These are phyloP conservation scores for Laticauda colubrina DNA, from an alignment of 2,113 vertebrate species.

Conservation along the genomic window DNA sequence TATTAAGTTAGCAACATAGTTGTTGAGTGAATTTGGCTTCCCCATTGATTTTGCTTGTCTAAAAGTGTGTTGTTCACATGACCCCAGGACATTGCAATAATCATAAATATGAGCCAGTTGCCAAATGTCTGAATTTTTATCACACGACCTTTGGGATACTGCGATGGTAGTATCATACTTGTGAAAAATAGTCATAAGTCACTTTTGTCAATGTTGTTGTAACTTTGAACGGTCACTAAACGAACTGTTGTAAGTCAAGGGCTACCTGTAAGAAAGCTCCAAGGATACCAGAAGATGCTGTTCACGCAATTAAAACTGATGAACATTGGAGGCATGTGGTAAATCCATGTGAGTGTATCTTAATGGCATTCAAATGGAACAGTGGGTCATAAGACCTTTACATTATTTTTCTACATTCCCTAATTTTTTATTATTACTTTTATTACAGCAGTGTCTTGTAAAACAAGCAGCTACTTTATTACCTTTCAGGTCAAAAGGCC, in stretches of 20 bases:
- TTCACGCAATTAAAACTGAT: not conserved
- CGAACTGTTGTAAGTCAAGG: not conserved
- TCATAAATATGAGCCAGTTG: not conserved
- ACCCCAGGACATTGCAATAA: not conserved
- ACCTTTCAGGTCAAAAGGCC: not conserved
- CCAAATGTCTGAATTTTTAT: not conserved
- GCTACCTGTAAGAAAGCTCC: not conserved
- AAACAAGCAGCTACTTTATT: rapidly evolving
- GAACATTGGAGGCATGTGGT: not conserved
- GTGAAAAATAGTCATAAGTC: not conserved
- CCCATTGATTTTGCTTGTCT: not conserved
- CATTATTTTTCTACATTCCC: not conserved
- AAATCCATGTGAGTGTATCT: not conserved
- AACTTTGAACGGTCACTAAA: not conserved
- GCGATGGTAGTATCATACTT: not conserved
- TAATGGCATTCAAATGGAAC: not conserved
- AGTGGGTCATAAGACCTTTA: not conserved
- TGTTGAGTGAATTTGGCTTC: not conserved
- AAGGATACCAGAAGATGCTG: not conserved
- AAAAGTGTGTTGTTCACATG: not conserved
- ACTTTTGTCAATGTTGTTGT: not conserved
- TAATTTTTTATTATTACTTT: not conserved
- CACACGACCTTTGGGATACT: not conserved
- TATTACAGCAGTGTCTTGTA: not conserved
- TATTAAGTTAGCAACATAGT: not conserved